phyloP scores from a whole-genome alignment of 2,888 invertebrate species.

The Nowickia ferox region DNA sequence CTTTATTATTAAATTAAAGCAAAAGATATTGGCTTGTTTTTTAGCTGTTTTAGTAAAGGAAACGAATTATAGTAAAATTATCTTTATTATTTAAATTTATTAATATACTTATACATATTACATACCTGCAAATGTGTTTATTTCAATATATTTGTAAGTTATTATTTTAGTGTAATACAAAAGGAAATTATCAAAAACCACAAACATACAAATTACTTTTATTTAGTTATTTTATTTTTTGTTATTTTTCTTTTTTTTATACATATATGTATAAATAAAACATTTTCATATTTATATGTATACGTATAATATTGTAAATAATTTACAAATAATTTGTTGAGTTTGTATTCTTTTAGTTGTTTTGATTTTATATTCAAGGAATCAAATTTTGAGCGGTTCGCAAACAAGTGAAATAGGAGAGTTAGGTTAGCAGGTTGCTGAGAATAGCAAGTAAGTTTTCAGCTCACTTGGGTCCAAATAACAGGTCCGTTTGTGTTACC shows the following conservation, averaged over 20 bases:
- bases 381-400: no score
- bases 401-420: no score
- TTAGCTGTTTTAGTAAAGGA: conserved; percentile 45
- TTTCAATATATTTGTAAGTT: conserved; percentile 48
- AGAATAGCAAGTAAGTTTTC: no score
- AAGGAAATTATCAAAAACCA: conserved; percentile 30
- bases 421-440: no score
- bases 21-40: conserved; percentile 37
- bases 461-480: no score
- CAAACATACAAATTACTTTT: conserved; percentile 46
- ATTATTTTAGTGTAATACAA: conserved; percentile 49
- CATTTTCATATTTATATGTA: conserved; percentile 49
- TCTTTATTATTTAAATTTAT: conserved; percentile 53
- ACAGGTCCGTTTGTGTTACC: no score
- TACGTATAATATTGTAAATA: conserved; percentile 12
- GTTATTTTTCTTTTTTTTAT: conserved; percentile 38
- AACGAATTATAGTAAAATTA: conserved; percentile 55
- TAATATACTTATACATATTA: background rate
- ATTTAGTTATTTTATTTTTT: conserved; percentile 47
- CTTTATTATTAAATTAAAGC: conserved; percentile 34
- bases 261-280: conserved; percentile 45
- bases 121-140: conserved; percentile 43
- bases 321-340: conserved; percentile 15
- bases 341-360: background rate
- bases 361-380: background rate